Percentiles rank a stretch among this genome's conserved stretches.
phyloP scores from a whole-genome alignment of 2,888 invertebrate genomes.

The Andricus curvator region DNA sequence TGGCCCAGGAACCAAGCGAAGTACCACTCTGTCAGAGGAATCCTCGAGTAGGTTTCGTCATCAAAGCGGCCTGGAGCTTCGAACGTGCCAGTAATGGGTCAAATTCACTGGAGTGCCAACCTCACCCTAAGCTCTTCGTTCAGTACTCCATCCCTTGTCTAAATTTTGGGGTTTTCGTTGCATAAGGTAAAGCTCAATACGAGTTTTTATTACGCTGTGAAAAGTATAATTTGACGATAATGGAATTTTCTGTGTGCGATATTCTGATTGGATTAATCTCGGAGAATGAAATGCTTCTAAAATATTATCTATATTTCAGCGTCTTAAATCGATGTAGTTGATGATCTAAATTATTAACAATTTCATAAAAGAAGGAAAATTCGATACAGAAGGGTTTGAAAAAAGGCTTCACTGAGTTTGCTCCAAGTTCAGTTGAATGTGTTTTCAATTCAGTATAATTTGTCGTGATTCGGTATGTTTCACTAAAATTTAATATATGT shows the following conservation, averaged over 20 bases:
- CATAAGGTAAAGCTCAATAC: slow-evolving; percentile 51
- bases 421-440: no score
- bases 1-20: not conserved
- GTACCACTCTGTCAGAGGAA: slow-evolving; percentile 68
- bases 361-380: no score
- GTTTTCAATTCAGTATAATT: no score
- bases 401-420: no score
- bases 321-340: not conserved
- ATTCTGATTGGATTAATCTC: slow-evolving; percentile 10
- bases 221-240: slow-evolving; percentile 49
- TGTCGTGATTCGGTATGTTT: no score
- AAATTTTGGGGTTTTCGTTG: slow-evolving; percentile 45
- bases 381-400: no score
- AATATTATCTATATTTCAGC: not conserved
- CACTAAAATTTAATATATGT: no score
- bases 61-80: slow-evolving; percentile 69
- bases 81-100: slow-evolving; percentile 72
- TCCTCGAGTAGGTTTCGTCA: slow-evolving; percentile 70
- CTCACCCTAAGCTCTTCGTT: slow-evolving; percentile 38
- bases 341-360: not conserved
- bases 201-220: slow-evolving; percentile 62
- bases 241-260: slow-evolving; percentile 27
- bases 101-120: slow-evolving; percentile 62
- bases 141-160: slow-evolving; percentile 40
- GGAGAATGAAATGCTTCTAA: not conserved